Evolutionary conservation across 35 echinoderm and acorn worm genomes (phyloP), one percentile per base, ranked within the genome.

Genomic region (Holothuria glaberrima): DNA sequence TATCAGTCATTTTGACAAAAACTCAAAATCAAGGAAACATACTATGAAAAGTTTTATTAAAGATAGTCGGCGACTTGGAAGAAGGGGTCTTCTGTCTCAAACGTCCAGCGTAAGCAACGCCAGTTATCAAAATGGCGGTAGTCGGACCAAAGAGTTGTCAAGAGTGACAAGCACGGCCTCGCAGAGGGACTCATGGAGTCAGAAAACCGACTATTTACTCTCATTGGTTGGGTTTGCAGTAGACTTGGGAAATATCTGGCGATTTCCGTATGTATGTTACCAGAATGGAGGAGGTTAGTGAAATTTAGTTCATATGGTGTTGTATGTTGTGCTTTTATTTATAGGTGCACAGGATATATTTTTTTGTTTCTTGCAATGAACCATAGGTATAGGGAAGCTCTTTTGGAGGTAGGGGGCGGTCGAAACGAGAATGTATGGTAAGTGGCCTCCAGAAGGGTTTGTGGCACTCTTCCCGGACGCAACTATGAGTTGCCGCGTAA

Each of bases 181-280:
- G 18, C 60, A 87, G 60, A 67, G 85, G 36, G 75, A 90, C 33
- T 76, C 89, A 3, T 90, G 75, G 89, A 70, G 45, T 28, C 81
- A 90, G 46, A 90, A 90, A 34, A 46, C 26, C 19, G 89, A 90
- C 67, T 90, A 82, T 30, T 33, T 90, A 19, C 63, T 90, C 12
- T 90, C 89, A n/a, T 34, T 90, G 12, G 58, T 90, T 30, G 89
- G 89, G 2, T 90, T 90, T 59, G 89, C 89, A 30, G 89, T 90
- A n/a, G 89, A 90, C 50, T 58, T 90, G 34, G 89, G 89, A 35
- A 90, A 90, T 33, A 81, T 90, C 68, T 90, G 89, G 89, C n/a
- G 89, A 68, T 90, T 90, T 65, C 89, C 89, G 1, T 90, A 90
- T 33, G 72, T 90, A 5, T 90, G 89, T 57, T 90, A 90, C 32